Evolutionary conservation across 2,888 invertebrate species (phyloP), one percentile per base, ranked within the genome.

Genomic region (Lepidonotus clava): DNA sequence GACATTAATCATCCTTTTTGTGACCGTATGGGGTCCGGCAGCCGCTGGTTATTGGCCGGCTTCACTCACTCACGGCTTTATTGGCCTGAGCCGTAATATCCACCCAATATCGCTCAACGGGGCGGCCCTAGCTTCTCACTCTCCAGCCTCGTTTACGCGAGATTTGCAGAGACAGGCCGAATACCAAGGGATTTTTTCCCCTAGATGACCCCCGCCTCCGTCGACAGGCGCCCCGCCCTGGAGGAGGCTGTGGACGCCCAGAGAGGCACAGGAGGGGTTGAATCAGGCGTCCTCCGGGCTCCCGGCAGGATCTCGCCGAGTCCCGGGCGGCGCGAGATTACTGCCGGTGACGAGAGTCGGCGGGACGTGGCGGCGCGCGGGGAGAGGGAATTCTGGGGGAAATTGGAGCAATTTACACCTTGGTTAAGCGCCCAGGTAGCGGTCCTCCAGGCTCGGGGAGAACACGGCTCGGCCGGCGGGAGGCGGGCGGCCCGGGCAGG

Each of bases 341-440:
- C 71, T 38, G 38, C 71, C 38, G 38, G 71, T 38, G 71, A 71
- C 71, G 71, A 71, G 38, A 71, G 18, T 71, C 71, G 71, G 71
- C 71, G 71, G 71, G 71, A 71, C 34, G 71, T 71, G 71, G 18
- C 38, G 71, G 11, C 36, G 38, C 71, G 71, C 36, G 34, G 71
- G 14, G 71, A 71, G 71, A 21, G 71, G 36, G 71, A 71, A 71
- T 71, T 71, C 71, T 71, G 36, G 38, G 14, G 36, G 71, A 5
- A 34, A 71, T 56, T n/a, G 71, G 11, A 38, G 71, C 71, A 36
- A 71, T 71, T 71, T 71, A 11, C 71, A 71, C 1, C 34, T 18
- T 38, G 71, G 14, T 32, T n/a, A 71, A 38, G 14, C 18, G 36
- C 36, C 24, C 24, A n/a, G n/a, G n/a, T n/a, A n/a, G n/a, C n/a